Conservation (phyloP, 2,888 invertebrate species). For the Protodeltote pygarga region DNA sequence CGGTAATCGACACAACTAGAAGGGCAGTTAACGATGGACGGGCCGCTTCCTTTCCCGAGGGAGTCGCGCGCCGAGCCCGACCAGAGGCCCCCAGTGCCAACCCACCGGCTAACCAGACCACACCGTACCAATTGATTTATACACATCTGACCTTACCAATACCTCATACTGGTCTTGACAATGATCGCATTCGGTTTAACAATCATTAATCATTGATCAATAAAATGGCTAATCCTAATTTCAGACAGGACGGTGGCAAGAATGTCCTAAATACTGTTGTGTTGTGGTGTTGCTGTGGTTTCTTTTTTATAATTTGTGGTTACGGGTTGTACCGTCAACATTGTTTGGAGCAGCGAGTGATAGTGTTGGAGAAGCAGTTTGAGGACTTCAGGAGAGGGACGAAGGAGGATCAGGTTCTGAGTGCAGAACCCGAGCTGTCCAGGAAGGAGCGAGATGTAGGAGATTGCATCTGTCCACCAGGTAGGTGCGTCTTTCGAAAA, state of each 20-base stretch:
- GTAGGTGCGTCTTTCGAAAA: conserved; percentile 53
- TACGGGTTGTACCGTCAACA: conserved; percentile 77
- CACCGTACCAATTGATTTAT: conserved; percentile 43
- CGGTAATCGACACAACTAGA: conserved; percentile 81
- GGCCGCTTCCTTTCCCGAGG: conserved; percentile 83
- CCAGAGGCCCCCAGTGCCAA: conserved; percentile 54
- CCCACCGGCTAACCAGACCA: conserved; percentile 47
- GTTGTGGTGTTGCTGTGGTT: conserved; percentile 78
- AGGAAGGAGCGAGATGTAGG: conserved; percentile 72
- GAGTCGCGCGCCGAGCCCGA: conserved; percentile 48
- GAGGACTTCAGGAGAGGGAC: conserved; percentile 50
- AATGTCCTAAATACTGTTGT: conserved; percentile 74
- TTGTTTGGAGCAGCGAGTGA: conserved; percentile 72
- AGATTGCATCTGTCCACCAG: conserved; percentile 82
- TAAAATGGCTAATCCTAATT: conserved; percentile 69
- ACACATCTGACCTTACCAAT: conserved; percentile 46
- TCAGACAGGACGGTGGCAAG: conserved; percentile 61
- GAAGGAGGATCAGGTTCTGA: conserved; percentile 42
- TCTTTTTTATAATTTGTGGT: conserved; percentile 71
- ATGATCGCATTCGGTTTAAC: conserved; percentile 40
- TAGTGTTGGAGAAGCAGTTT: conserved; percentile 69
- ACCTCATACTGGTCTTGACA: conserved; percentile 53
- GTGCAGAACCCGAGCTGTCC: conserved; percentile 57
- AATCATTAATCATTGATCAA: conserved; percentile 38
- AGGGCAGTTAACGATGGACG: conserved; percentile 82